phyloP scores from a whole-genome alignment of 2,797 vertebrate genomes.

The Mormyrus hasselquistii region DNA sequence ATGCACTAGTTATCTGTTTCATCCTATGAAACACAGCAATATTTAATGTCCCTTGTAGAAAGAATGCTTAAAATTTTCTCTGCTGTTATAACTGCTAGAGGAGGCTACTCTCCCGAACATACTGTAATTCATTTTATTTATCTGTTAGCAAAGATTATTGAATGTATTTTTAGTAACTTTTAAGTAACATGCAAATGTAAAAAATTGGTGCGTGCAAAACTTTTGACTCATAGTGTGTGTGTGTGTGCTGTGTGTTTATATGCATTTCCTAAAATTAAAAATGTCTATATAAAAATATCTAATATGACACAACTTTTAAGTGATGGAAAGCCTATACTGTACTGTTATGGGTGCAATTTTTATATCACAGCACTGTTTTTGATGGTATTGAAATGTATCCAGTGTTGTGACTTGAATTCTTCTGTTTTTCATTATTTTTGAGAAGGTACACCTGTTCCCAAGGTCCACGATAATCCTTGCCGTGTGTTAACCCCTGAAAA shows the following conservation, averaged over 20 bases:
- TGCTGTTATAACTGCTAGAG: no score
- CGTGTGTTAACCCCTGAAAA: neutral
- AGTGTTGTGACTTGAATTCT: neutral
- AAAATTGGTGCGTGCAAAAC: neutral
- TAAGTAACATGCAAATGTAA: neutral
- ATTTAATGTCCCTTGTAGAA: no score
- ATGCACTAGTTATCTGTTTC: no score
- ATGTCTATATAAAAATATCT: neutral
- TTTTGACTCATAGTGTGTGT: neutral
- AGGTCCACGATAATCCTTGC: neutral
- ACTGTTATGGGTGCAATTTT: neutral
- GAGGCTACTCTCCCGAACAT: no score
- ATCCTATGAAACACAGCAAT: no score
- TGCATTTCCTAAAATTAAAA: neutral
- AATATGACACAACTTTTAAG: neutral
- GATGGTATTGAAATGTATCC: neutral
- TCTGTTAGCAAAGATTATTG: neutral
- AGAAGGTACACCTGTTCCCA: slow-evolving; percentile 42
- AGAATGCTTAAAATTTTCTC: neutral
- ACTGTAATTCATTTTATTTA: no score
- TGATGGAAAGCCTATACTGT: neutral
- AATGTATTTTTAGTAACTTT: neutral
- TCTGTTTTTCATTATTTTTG: neutral
- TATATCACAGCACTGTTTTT: neutral
- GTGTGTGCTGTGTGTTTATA: neutral